Conservation (phyloP, 2,888 invertebrate genomes). For the Tenthredo notha region DNA sequence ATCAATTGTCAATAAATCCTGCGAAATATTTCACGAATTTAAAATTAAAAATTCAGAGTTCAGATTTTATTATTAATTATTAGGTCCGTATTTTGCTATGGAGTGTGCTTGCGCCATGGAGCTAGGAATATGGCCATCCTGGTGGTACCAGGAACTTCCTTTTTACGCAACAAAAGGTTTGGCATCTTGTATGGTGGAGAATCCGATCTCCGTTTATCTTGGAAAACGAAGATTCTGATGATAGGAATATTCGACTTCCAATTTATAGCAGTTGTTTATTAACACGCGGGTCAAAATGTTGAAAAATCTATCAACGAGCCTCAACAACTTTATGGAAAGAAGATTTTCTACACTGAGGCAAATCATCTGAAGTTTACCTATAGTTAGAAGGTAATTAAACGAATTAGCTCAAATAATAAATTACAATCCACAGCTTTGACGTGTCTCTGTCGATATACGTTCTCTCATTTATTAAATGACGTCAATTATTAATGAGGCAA, state of each 20-base stretch:
- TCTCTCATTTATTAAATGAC: background rate
- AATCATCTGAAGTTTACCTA: background rate
- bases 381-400: background rate
- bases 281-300: background rate
- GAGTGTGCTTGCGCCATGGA: slow-evolving; percentile 78
- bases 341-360: background rate
- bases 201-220: slow-evolving; percentile 69
- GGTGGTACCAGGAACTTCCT: slow-evolving; percentile 64
- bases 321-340: background rate
- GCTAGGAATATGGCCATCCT: slow-evolving; percentile 68
- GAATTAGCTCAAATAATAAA: slow-evolving; percentile 19
- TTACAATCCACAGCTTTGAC: background rate
- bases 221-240: slow-evolving; percentile 55
- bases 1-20: slow-evolving; percentile 9
- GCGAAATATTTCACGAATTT: background rate
- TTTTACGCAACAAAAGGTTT: slow-evolving; percentile 69
- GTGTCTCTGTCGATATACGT: background rate
- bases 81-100: slow-evolving; percentile 68
- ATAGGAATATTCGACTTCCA: background rate
- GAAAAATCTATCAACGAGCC: background rate
- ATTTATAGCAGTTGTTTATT: background rate
- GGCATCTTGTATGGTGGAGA: slow-evolving; percentile 67
- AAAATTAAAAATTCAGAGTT: background rate
- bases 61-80: background rate
- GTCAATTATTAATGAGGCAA: slow-evolving; percentile 32